Percentiles rank a stretch among this genome's conserved stretches.
Evolutionary conservation across 2,797 vertebrate species (phyloP).

Genomic region (Betta splendens): DNA sequence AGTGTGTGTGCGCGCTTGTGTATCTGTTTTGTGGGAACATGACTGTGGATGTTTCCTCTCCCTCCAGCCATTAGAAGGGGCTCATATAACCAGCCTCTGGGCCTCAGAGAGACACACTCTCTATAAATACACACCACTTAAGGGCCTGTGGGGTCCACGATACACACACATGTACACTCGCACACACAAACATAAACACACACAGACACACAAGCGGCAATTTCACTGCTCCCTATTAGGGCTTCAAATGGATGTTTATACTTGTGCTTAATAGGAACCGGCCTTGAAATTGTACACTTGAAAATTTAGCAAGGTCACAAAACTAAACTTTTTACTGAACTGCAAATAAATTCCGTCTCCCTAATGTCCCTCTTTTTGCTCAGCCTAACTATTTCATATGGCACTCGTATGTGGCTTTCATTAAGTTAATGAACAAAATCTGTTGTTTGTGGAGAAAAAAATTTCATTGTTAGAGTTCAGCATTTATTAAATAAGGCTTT

Average conservation of each 20-base stretch:
- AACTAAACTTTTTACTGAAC: slow-evolving; percentile 36
- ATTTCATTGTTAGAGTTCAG: slow-evolving; percentile 46
- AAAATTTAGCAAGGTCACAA: slow-evolving; percentile 54
- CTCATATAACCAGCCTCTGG: slow-evolving; percentile 82
- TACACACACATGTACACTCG: slow-evolving; percentile 45
- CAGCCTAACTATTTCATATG: slow-evolving; percentile 38
- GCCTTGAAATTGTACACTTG: slow-evolving; percentile 34
- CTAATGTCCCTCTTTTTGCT: slow-evolving; percentile 35
- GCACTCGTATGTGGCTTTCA: slow-evolving; percentile 45
- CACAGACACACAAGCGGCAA: slow-evolving; percentile 44
- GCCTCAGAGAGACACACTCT: slow-evolving; percentile 78
- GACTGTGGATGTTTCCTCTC: slow-evolving; percentile 73
- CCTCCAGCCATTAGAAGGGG: slow-evolving; percentile 82
- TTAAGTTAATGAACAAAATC: slow-evolving; percentile 48
- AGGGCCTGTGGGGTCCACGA: slow-evolving; percentile 75
- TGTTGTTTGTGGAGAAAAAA: slow-evolving; percentile 32
- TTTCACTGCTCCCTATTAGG: slow-evolving; percentile 66
- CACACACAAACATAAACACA: slow-evolving; percentile 19
- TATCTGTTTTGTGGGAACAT: slow-evolving; percentile 72
- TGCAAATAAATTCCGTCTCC: slow-evolving; percentile 23
- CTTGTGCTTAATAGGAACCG: slow-evolving; percentile 60
- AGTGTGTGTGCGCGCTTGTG: slow-evolving; percentile 23
- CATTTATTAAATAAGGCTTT: slow-evolving; percentile 44
- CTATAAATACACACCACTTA: slow-evolving; percentile 84
- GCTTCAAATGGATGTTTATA: slow-evolving; percentile 73